phyloP scores from a whole-genome alignment of 1,140 invertebrate genomes.

The Chelonus insularis region DNA sequence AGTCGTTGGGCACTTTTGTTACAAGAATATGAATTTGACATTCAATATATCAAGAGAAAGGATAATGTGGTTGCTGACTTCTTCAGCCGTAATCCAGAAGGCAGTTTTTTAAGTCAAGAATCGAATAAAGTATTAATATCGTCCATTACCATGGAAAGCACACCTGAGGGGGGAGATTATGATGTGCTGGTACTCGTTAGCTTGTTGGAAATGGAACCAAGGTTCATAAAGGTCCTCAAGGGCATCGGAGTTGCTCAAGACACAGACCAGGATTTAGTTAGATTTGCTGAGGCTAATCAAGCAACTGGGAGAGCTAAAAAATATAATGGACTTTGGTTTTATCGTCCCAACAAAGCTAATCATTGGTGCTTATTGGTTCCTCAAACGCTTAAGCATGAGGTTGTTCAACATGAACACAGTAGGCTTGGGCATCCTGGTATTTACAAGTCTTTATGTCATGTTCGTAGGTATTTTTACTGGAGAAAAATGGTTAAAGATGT shows the following conservation, averaged over 20 bases:
- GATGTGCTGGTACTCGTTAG: neutral
- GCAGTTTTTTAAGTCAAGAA: neutral
- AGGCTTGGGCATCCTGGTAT: constrained; percentile 24
- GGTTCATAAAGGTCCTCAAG: neutral
- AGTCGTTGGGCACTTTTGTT: neutral
- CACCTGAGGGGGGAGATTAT: neutral
- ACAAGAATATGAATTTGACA: constrained; percentile 2
- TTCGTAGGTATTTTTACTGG: constrained; percentile 29
- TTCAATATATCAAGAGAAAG: neutral
- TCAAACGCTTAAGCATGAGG: too few species aligned
- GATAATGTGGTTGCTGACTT: constrained; percentile 5
- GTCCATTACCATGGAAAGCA: neutral
- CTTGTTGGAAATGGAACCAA: neutral
- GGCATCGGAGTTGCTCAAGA: neutral
- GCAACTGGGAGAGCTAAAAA: neutral
- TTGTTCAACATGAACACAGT: constrained; percentile 23
- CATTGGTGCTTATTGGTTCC: too few species aligned
- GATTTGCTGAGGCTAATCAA: neutral
- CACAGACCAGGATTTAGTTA: neutral
- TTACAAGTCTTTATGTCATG: constrained; percentile 20
- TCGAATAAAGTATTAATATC: neutral
- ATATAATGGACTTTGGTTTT: neutral
- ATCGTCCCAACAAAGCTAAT: too few species aligned
- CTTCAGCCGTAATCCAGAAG: neutral
- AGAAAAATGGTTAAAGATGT: constrained; percentile 21